A percentile compares a stretch with the other conserved stretches of the same genome.
Conservation (phyloP, 1,140 invertebrate genomes). For the Lucilia sericata region DNA sequence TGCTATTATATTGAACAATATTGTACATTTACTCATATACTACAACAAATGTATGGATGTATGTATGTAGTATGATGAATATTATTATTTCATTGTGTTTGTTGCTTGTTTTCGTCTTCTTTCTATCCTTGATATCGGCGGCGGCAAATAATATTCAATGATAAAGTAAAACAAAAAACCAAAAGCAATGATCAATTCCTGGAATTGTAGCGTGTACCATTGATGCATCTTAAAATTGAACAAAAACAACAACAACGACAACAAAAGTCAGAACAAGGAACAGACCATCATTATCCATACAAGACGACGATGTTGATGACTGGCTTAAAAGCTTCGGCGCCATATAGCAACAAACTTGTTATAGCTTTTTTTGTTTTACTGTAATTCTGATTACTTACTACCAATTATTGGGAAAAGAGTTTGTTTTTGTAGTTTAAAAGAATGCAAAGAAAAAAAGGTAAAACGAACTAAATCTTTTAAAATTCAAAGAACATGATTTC, state of each 20-base stretch:
- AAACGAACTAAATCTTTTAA: slow-evolving; percentile 12
- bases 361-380: background rate
- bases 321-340: slow-evolving; percentile 32
- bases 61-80: too few relatives aligned
- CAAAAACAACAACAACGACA: background rate
- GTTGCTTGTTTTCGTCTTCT: background rate
- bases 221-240: slow-evolving; percentile 33
- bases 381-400: slow-evolving; percentile 31
- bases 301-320: background rate
- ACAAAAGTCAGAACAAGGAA: background rate
- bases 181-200: slow-evolving; percentile 30
- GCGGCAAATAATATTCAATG: background rate
- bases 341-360: slow-evolving; percentile 19
- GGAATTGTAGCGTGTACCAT: slow-evolving; percentile 25
- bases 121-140: background rate
- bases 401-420: slow-evolving; percentile 21
- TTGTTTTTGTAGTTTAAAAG: slow-evolving; percentile 14
- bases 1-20: too few relatives aligned
- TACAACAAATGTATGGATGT: too few relatives aligned
- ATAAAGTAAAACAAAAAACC: slow-evolving; percentile 4
- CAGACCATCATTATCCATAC: background rate
- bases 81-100: background rate
- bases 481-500: slow-evolving; percentile 5
- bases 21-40: background rate
- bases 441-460: background rate